phyloP scores from a whole-genome alignment of 2,113 vertebrate species.

The Jacana jacana region DNA sequence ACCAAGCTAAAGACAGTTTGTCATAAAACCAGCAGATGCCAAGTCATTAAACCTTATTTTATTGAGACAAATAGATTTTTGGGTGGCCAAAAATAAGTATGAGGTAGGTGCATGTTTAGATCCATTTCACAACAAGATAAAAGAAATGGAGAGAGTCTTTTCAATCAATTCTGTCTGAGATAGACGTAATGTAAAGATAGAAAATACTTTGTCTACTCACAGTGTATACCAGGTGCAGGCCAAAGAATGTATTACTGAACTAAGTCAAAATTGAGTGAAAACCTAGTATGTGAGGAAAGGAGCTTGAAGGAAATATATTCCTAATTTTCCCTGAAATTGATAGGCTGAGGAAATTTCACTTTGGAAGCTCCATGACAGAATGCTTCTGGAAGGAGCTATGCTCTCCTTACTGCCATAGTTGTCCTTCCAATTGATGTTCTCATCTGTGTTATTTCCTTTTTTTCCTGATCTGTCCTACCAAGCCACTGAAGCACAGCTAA shows the following conservation, averaged over 20 bases:
- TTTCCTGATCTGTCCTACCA: neutral
- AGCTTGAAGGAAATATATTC: neutral
- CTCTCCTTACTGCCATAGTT: neutral
- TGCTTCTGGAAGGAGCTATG: neutral
- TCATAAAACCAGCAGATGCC: neutral
- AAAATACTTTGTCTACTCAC: neutral
- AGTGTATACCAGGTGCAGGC: neutral
- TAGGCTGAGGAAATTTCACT: neutral
- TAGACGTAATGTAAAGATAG: neutral
- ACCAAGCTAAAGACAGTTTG: neutral
- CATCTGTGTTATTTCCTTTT: neutral
- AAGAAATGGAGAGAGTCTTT: neutral
- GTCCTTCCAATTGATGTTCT: neutral
- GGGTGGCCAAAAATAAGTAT: neutral
- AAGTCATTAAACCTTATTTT: neutral
- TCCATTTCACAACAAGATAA: neutral
- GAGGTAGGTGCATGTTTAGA: neutral
- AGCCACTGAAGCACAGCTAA: neutral
- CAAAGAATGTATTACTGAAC: neutral
- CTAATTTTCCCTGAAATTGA: neutral
- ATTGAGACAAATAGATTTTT: neutral
- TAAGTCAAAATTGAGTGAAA: neutral
- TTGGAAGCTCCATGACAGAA: neutral
- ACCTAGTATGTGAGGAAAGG: neutral
- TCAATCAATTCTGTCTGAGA: neutral